phyloP scores from a whole-genome alignment of 2,113 vertebrate species.

The Todiramphus chloris region DNA sequence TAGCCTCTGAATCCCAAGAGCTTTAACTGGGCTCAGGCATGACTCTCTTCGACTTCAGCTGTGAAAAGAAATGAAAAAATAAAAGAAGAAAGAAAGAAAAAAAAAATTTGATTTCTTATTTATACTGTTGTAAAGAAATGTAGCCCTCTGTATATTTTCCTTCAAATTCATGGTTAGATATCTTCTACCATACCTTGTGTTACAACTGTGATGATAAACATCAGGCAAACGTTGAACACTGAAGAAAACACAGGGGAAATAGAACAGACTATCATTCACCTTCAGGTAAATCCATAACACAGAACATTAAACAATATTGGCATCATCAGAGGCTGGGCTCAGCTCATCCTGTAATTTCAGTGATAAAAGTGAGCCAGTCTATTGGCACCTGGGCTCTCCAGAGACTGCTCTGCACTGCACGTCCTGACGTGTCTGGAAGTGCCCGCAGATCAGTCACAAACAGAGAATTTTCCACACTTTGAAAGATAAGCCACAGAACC shows the following conservation, averaged over 20 bases:
- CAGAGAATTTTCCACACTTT: background rate
- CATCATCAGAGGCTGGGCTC: background rate
- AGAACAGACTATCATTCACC: background rate
- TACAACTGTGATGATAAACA: background rate
- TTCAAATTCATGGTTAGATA: background rate
- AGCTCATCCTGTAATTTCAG: background rate
- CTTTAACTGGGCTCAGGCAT: background rate
- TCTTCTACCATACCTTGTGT: background rate
- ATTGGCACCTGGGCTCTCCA: background rate
- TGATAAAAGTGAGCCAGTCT: background rate
- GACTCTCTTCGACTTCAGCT: background rate
- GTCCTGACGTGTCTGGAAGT: background rate
- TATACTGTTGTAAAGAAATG: background rate
- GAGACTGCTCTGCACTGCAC: background rate
- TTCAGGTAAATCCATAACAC: constrained; percentile 15
- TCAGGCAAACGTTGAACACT: background rate
- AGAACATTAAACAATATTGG: constrained; percentile 26
- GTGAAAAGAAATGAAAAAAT: background rate
- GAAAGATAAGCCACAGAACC: background rate
- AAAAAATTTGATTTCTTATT: background rate
- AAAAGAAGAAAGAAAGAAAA: background rate
- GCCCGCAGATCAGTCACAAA: background rate
- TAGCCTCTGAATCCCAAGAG: background rate
- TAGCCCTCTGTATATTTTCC: background rate
- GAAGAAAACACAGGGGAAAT: background rate